Evolutionary conservation across 2,113 vertebrate species (phyloP).

Genomic region (Podarcis cretensis): DNA sequence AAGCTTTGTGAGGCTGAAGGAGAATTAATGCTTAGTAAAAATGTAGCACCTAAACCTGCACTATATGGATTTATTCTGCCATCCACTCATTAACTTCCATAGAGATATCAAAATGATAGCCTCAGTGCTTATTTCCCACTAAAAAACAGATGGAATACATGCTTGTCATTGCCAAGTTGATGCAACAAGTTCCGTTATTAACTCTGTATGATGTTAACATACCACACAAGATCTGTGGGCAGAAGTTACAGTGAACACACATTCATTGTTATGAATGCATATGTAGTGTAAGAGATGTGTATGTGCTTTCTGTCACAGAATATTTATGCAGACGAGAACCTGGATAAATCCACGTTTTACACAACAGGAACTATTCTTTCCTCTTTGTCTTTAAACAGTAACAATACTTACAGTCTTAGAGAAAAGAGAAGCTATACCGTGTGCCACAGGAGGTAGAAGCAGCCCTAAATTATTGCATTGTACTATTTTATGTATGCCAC

Average conservation of each 20-base stretch:
- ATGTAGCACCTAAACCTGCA: neutral
- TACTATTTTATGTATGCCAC: neutral
- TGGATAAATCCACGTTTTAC: neutral
- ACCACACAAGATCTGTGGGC: neutral
- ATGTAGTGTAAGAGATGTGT: neutral
- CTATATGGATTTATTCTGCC: neutral
- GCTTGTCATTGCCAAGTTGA: neutral
- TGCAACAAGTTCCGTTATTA: neutral
- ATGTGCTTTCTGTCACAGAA: neutral
- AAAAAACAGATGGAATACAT: neutral
- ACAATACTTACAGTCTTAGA: neutral
- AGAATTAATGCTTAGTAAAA: neutral
- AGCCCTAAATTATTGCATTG: neutral
- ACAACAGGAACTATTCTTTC: neutral
- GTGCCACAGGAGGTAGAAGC: neutral
- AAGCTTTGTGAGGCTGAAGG: slow-evolving; percentile 28
- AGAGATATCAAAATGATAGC: neutral
- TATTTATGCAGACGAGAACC: neutral
- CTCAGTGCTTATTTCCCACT: neutral
- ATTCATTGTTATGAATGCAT: neutral
- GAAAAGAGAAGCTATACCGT: neutral
- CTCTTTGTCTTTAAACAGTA: neutral
- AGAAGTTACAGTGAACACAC: neutral
- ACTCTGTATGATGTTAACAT: slow-evolving; percentile 4
- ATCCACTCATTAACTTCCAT: neutral